Evolutionary conservation across 2,797 vertebrate species (phyloP), one percentile per base, ranked within the genome.

Genomic region (Anguilla obscura): DNA sequence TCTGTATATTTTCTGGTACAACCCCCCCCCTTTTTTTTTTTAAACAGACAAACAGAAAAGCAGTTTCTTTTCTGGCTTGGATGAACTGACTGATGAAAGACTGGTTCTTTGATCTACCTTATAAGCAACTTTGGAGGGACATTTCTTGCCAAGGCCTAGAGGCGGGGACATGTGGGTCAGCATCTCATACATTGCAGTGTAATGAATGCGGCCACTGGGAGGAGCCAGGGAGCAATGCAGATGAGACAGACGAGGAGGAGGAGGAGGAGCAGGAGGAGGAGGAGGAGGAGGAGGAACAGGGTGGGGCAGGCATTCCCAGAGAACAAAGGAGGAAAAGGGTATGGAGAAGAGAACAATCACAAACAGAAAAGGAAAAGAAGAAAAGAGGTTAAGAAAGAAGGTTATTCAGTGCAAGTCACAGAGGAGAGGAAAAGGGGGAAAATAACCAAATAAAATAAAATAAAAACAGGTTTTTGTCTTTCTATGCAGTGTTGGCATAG

Each of bases 171-270:
- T 99, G 97, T 98, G 97, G 96, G 98, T 99, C 98, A 99, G 97
- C 99, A 99, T 99, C 97, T 99, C 98, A 97, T 99, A 99, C 99
- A 99, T 99, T 97, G 99, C 98, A 97, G 97, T 99, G 96, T 99
- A 99, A 99, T 99, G 98, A 97, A 99, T 99, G 95, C 99, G 99
- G 96, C 99, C 98, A 97, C 99, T 90, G 92, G 93, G 94, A 93
- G 92, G 91, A 90, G 94, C 93, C 94, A 94, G 94, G 94, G 92
- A 94, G 94, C 93, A 91, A 94, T 93, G 93, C 90, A 30, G 91
- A 93, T 92, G 94, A 88, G 84, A 86, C 92, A 90, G 92, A 90
- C 88, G 89, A 90, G 86, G 87, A 89, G 91, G 89, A 56, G 30
- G 89, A 90, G 87, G 52, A 88, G 79, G 63, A 71, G 21, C 82